phyloP scores from a whole-genome alignment of 2,797 vertebrate species.

The Myripristis murdjan region DNA sequence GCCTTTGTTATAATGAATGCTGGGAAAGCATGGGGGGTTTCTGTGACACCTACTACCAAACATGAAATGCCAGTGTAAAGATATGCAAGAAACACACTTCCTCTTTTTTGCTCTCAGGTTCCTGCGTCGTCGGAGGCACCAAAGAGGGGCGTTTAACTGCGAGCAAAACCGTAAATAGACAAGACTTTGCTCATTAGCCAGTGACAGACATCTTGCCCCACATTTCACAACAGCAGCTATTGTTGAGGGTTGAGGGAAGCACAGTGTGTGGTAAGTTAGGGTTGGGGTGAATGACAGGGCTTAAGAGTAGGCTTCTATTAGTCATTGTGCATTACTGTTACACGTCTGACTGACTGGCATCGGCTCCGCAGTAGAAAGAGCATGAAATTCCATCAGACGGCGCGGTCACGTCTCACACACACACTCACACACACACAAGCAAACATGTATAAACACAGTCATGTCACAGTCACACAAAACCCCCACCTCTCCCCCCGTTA shows the following conservation, averaged over 20 bases:
- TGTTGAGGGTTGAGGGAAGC: constrained; percentile 40
- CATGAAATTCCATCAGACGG: constrained; percentile 54
- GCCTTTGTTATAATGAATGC: constrained; percentile 28
- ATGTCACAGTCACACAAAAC: constrained; percentile 12
- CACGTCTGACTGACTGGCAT: constrained; percentile 43
- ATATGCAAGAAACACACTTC: constrained; percentile 44
- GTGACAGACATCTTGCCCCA: constrained; percentile 34
- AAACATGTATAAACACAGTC: constrained; percentile 23
- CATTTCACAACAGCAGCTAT: constrained; percentile 59
- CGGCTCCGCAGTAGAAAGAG: constrained; percentile 22
- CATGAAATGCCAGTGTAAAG: constrained; percentile 29
- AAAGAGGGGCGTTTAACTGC: neutral
- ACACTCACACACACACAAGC: constrained; percentile 9
- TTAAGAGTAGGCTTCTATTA: constrained; percentile 49
- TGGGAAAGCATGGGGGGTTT: constrained; percentile 52
- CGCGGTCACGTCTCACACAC: constrained; percentile 34
- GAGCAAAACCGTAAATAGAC: constrained; percentile 21
- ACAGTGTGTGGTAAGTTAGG: constrained; percentile 58
- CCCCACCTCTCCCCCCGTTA: neutral
- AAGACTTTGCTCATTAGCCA: constrained; percentile 31
- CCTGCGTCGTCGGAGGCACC: neutral
- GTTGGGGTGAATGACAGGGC: constrained; percentile 44
- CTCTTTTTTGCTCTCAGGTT: constrained; percentile 62
- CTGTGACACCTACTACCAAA: constrained; percentile 9
- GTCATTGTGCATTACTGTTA: constrained; percentile 59